These are phyloP conservation scores for Melozone crissalis DNA, from an alignment of 2,113 vertebrate genomes.

Conservation along the genomic window DNA sequence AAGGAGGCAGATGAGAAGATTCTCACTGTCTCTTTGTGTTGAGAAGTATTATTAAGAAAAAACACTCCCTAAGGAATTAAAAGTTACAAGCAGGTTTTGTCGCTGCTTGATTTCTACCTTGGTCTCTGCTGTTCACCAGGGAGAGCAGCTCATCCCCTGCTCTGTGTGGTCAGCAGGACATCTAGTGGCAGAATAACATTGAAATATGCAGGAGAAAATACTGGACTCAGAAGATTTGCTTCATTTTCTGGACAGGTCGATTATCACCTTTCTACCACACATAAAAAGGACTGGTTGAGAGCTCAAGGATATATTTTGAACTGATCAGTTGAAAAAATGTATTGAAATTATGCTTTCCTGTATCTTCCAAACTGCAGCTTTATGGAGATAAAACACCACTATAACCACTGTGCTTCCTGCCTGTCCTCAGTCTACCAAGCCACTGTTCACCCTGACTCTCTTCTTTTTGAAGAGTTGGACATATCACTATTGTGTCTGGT, in stretches of 20 bases:
- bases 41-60: background rate
- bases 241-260: background rate
- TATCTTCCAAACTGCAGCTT: background rate
- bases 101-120: background rate
- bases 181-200: conserved; percentile 25
- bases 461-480: background rate
- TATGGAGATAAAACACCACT: background rate
- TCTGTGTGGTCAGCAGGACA: conserved; percentile 27
- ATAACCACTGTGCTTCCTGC: background rate
- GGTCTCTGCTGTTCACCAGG: background rate
- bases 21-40: background rate
- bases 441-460: background rate
- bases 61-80: background rate
- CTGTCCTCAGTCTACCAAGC: background rate
- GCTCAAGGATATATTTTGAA: background rate
- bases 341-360: background rate
- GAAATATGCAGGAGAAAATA: background rate
- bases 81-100: background rate
- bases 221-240: background rate
- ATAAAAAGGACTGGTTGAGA: background rate
- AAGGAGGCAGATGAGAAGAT: background rate
- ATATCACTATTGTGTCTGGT: background rate
- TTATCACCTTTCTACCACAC: background rate
- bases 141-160: fast-evolving
- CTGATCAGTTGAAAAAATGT: background rate